Base-by-base conservation (phyloP, 1,140 invertebrate species). In the Drosophila sturtevanti region DNA sequence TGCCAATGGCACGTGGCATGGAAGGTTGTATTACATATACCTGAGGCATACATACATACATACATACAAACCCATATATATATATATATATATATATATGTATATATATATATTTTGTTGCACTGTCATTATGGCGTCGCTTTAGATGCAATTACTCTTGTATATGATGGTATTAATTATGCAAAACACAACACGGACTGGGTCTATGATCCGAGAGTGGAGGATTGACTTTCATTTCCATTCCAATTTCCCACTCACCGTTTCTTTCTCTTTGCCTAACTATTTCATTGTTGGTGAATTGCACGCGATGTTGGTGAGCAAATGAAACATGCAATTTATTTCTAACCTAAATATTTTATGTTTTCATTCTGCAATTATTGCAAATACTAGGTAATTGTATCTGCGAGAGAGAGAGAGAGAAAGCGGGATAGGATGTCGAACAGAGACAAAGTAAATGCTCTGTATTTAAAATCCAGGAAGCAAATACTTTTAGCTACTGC, bases 81-180 rank as follows among this genome's bases (percentile, higher is more conserved):
- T 6, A 16, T 16, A 2, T 16, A 3, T 41, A 21, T 48, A 10
- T 21, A 48, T 35, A 31, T 48, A 21, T 35, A 4, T 6, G 7
- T 16, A 2, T 16, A 3, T 41, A 21, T 48, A 10, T 21, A 48
- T 35, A 31, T 48, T 10, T 35, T 12, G 31, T 9, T 14, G 27
- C 79, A 71, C 72, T 77, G 81, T 85, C 77, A 86, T 81, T 86
- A 85, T 74, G 77, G 77, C 79, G 77, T 77, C 77, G 79, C 48
- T 51, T 72, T 63, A 74, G 69, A 80, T 79, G 81, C 69, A 74
- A 86, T 87, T 78, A 86, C 82, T 70, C 66, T 63, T 63, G 78
- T 52, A 82, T 78, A 78, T 78, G 81, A 86, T 78, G 78, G 77
- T 82, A 86, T 86, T 86, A 86, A 86, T 86, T 86, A 86, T 86